Conservation (phyloP, 2,797 vertebrate genomes). For the Sebastes wilsoni region DNA sequence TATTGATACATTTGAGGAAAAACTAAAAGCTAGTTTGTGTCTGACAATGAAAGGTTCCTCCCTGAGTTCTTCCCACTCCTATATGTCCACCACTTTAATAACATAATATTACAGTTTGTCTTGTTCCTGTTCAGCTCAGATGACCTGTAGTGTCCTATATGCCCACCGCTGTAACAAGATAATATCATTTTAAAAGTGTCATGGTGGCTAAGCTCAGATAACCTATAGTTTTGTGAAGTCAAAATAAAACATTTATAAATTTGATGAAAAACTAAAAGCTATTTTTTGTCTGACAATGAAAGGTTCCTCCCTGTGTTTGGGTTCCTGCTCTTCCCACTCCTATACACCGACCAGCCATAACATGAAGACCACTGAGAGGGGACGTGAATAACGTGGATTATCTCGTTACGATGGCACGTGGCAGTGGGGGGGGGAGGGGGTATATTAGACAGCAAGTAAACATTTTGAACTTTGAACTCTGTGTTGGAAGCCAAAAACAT, state of each 20-base stretch:
- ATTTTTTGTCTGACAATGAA: neutral
- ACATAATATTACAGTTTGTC: neutral
- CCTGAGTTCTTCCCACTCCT: neutral
- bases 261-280: neutral
- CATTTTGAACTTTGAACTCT: no score
- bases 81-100: neutral
- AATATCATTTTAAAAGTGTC: no score
- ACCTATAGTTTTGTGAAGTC: neutral
- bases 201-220: neutral
- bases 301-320: neutral
- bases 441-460: no score
- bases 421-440: no score
- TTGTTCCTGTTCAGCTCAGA: neutral
- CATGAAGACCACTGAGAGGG: fast-evolving
- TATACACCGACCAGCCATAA: no score
- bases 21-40: neutral
- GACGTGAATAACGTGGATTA: no score
- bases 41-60: neutral
- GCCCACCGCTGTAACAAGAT: no score
- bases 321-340: no score
- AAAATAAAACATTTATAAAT: no score
- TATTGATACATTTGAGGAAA: no score
- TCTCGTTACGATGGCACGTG: no score
- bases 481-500: no score
- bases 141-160: neutral